Evolutionary conservation across 2,113 vertebrate genomes (phyloP), one percentile per base, ranked within the genome.

Genomic region (Larimichthys polyactis): DNA sequence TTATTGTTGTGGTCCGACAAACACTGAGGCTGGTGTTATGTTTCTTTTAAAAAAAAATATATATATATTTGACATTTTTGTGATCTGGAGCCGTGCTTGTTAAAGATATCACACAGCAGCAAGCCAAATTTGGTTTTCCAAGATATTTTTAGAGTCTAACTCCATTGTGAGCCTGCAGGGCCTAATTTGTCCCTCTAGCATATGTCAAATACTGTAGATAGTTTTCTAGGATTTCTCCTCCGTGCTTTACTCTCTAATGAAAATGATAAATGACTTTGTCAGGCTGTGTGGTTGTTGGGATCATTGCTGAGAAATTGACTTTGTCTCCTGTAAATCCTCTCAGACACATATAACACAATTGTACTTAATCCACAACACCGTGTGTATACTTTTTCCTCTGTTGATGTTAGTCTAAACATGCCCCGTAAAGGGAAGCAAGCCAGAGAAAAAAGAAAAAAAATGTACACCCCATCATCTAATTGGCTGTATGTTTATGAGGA

Each of bases 391-490:
- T 27, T 77, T 55, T 36, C 68, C 51, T 81, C 48, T 24, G 6
- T 57, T 65, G 71, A 82, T 75, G 65, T 66, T 69, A 79, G 69
- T 83, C 75, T 86, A 90, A 92, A 93, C 90, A 90, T 63, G 22
- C 0, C 24, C 62, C 55, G 46, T 66, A 73, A 78, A 84, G 11
- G 59, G 71, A 74, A 71, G 52, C 19, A 11, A 36, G 54, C 52
- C 44, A 32, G 65, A 63, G 29, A 40, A 40, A 63, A 48, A 70
- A 43, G 29, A 68, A 63, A 36, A 59, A 59, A 63, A 48, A 70
- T 48, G 71, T 80, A 72, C 46, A 74, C n/a, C 27, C 15, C 36
- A 11, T 6, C 75, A 57, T 40, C 62, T 84, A 66, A 90, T 64
- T 78, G 63, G 40, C 64, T 59, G 66, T 69, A 58, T 81, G 84